A percentile compares a stretch with the other conserved stretches of the same genome.
These are phyloP conservation scores for Corvus moneduloides DNA, from an alignment of 2,113 vertebrate genomes.

Conservation along the genomic window DNA sequence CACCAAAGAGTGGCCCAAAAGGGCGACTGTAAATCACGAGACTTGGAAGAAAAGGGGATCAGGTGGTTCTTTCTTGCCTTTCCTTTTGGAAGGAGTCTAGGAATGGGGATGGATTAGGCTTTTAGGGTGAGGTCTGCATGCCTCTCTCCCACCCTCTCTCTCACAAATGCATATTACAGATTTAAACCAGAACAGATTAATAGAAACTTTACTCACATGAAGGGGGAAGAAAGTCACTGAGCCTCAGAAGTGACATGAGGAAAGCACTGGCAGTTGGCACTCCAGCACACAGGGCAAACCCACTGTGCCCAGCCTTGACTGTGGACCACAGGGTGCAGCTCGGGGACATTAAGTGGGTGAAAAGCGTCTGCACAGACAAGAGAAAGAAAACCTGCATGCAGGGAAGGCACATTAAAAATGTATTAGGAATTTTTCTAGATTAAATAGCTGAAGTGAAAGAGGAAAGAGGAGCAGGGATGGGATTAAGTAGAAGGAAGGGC, in stretches of 20 bases:
- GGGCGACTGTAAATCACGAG: neutral
- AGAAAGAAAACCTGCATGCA: neutral
- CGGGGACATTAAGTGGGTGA: neutral
- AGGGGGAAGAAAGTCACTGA: neutral
- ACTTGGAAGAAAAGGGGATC: neutral
- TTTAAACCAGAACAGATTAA: neutral
- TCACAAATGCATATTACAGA: neutral
- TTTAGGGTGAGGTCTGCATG: neutral
- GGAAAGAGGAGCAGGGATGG: neutral
- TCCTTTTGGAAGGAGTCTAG: neutral
- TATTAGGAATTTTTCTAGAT: neutral
- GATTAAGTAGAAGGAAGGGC: neutral
- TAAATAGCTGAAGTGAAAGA: neutral
- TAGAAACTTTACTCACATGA: neutral
- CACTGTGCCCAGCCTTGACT: accelerated
- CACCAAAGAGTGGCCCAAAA: neutral
- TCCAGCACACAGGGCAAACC: neutral
- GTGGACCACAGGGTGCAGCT: neutral
- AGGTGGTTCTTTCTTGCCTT: neutral
- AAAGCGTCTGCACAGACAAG: neutral
- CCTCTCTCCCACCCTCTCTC: neutral
- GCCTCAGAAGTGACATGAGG: neutral
- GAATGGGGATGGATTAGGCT: neutral
- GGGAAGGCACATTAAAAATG: neutral
- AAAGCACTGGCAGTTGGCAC: neutral